Evolutionary conservation across 2,888 invertebrate species (phyloP).

Genomic region (Eupithecia inturbata): DNA sequence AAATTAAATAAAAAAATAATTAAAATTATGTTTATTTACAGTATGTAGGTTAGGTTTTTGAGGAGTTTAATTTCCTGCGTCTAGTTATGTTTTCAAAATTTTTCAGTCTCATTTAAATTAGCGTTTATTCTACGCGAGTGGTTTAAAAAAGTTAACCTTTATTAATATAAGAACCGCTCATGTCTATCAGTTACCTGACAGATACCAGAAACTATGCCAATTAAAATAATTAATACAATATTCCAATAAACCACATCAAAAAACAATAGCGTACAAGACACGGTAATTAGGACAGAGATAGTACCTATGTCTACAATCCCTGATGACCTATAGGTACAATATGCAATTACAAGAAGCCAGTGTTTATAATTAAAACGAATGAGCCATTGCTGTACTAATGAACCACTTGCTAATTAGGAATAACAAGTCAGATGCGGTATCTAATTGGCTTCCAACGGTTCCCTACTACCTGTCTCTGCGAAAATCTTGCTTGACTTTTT

Average conservation of each 20-base stretch:
- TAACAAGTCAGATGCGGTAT: constrained; percentile 80
- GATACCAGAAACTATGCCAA: not conserved
- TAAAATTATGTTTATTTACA: not conserved
- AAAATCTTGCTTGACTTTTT: constrained; percentile 22
- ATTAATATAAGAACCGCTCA: not conserved
- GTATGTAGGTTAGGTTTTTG: not conserved
- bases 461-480: constrained; percentile 34
- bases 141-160: not conserved
- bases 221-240: constrained; percentile 12
- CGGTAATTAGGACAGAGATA: constrained; percentile 21
- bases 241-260: constrained; percentile 13
- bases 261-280: constrained; percentile 14
- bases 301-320: constrained; percentile 4
- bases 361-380: constrained; percentile 83
- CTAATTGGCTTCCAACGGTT: constrained; percentile 79
- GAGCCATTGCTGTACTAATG: constrained; percentile 78
- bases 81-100: not conserved
- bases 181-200: constrained; percentile 1
- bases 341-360: constrained; percentile 71
- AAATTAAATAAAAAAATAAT: not conserved
- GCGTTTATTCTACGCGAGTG: not conserved
- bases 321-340: constrained; percentile 6
- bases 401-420: constrained; percentile 82
- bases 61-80: not conserved
- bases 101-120: not conserved